Conservation (phyloP, 2,113 vertebrate species). For the Xenotilapia leptura region DNA sequence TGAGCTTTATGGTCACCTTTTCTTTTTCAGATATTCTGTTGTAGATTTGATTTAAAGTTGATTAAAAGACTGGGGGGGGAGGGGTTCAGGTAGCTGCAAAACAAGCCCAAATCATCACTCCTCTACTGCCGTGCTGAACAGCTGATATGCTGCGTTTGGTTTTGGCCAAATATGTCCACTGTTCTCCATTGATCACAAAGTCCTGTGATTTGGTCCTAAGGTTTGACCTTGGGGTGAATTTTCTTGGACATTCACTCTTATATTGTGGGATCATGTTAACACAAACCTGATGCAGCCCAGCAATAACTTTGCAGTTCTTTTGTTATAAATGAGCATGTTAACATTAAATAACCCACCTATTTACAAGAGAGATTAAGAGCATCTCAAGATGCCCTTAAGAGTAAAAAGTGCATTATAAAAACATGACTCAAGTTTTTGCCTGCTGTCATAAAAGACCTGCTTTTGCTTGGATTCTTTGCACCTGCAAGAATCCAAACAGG, state of each 20-base stretch:
- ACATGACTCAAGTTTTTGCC: neutral
- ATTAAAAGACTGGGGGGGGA: neutral
- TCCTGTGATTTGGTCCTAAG: neutral
- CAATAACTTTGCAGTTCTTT: neutral
- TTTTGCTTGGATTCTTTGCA: neutral
- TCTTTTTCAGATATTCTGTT: neutral
- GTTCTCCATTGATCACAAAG: neutral
- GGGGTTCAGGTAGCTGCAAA: fast-evolving
- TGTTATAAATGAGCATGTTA: neutral
- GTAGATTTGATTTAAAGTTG: neutral
- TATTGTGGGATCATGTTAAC: neutral
- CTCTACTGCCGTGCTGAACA: neutral
- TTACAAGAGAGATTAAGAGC: neutral
- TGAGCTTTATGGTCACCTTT: fast-evolving
- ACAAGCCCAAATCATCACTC: neutral
- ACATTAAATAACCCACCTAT: neutral
- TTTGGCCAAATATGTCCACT: neutral
- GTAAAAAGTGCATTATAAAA: neutral
- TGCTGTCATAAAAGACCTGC: neutral
- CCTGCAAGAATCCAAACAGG: neutral
- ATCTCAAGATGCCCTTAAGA: neutral
- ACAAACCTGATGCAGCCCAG: neutral
- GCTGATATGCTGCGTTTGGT: neutral
- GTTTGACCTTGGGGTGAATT: neutral
- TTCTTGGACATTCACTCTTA: neutral